Evolutionary conservation across 2,888 invertebrate genomes (phyloP), one percentile per base, ranked within the genome.

Genomic region (Hypsopygia costalis): DNA sequence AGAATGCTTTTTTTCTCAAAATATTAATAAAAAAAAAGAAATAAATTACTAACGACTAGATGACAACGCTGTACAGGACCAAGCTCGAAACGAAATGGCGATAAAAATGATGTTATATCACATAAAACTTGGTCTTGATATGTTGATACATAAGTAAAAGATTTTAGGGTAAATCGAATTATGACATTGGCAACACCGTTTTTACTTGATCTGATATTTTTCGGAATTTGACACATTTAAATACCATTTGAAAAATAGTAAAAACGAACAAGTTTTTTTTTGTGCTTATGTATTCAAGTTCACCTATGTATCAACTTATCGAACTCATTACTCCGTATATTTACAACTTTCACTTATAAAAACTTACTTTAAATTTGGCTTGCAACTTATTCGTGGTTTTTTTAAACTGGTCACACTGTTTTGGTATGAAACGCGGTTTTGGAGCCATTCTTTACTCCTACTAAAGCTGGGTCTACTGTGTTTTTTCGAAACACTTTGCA

Each of bases 41-140:
- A 81, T 81, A 81, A 83, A 75, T 82, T 72, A 81, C 70, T 79
- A 83, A 70, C 76, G 86, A 86, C 86, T 86, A 86, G 86, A 83
- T 57, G 70, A 67, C 64, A 73, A 79, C 70, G 66, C 70, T 77
- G 59, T 78, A 80, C 76, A 76, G 30, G 65, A 69, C 69, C 65
- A 62, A 66, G 61, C 52, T 53, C 47, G 51, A 58, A 58, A 67
- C 68, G 62, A 55, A 16, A 16, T 16, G 16, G 16, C 16, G 16
- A 16, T 16, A 16, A 58, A 55, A 48, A 46, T 39, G 33, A 46
- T 36, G 33, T 52, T 49, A 55, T 72, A 69, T 71, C 70, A 71
- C 69, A 67, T 57, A 16, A 64, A 40, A 44, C 61, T 58, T 53
- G 54, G 57, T 55, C 58, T 37, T 49, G 33, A 43, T 34, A 6